Evolutionary conservation across 2,113 vertebrate species (phyloP).

Genomic region (Cyprinodon variegatus): DNA sequence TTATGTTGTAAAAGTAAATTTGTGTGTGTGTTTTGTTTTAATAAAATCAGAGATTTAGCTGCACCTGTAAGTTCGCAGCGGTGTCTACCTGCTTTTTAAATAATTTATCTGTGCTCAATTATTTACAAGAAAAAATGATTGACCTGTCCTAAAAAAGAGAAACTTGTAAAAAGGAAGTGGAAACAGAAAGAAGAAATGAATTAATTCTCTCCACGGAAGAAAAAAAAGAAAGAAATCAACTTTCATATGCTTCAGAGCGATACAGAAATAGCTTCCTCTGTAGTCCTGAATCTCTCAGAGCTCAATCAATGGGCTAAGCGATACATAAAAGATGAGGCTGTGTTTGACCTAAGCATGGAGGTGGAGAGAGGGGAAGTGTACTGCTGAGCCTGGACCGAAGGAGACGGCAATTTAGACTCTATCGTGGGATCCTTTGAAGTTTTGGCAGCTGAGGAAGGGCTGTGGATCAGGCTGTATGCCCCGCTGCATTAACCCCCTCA

Average conservation of each 20-base stretch:
- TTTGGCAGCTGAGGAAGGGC: conserved; percentile 57
- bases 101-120: conserved; percentile 53
- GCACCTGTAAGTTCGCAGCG: conserved; percentile 30
- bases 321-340: conserved; percentile 71
- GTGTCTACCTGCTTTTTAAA: conserved; percentile 37
- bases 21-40: not conserved
- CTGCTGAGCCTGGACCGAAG: conserved; percentile 39
- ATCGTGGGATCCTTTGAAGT: conserved; percentile 69
- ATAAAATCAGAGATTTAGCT: conserved; percentile 1
- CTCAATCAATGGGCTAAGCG: conserved; percentile 60
- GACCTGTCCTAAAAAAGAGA: conserved; percentile 33
- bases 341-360: conserved; percentile 58
- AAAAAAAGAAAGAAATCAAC: conserved; percentile 18
- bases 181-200: conserved; percentile 29
- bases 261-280: conserved; percentile 52
- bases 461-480: conserved; percentile 53
- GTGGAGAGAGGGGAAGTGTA: conserved; percentile 23
- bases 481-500: conserved; percentile 61
- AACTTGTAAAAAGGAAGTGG: not conserved
- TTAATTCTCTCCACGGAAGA: conserved; percentile 6
- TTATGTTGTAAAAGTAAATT: not conserved
- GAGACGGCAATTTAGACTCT: conserved; percentile 57
- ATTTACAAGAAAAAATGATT: conserved; percentile 48
- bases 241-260: conserved; percentile 44
- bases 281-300: conserved; percentile 60